Percentiles rank a stretch among this genome's conserved stretches.
Conservation (phyloP, 2,888 invertebrate species). For the Ceramica pisi region DNA sequence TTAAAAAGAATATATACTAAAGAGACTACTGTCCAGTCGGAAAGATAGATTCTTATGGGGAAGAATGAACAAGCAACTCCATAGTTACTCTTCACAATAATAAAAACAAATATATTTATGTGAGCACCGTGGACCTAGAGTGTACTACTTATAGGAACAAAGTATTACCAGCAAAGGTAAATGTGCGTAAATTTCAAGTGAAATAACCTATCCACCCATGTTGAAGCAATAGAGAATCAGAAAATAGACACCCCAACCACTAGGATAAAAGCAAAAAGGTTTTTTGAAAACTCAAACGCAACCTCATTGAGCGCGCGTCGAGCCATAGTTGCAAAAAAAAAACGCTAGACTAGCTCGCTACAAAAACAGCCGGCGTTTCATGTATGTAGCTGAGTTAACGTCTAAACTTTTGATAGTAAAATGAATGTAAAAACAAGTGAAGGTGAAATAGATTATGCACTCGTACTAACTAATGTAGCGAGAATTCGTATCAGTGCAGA, state of each 20-base stretch:
- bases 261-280: constrained; percentile 41
- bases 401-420: constrained; percentile 17
- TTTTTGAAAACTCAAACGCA: constrained; percentile 35
- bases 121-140: too few species aligned
- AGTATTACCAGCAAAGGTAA: too few species aligned
- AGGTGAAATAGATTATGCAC: background rate
- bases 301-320: constrained; percentile 27
- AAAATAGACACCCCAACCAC: constrained; percentile 26
- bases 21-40: too few species aligned
- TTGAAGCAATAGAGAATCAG: constrained; percentile 40
- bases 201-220: background rate
- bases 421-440: background rate
- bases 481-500: background rate
- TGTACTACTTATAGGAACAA: too few species aligned
- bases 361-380: background rate
- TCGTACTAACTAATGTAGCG: background rate
- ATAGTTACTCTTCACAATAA: too few species aligned
- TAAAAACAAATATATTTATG: too few species aligned
- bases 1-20: too few species aligned
- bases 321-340: constrained; percentile 6
- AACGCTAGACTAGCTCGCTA: background rate
- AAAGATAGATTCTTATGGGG: too few species aligned
- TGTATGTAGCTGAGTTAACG: constrained; percentile 3
- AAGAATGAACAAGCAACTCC: too few species aligned
- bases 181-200: background rate